phyloP scores from a whole-genome alignment of 2,113 vertebrate genomes.

The Rallus limicola region DNA sequence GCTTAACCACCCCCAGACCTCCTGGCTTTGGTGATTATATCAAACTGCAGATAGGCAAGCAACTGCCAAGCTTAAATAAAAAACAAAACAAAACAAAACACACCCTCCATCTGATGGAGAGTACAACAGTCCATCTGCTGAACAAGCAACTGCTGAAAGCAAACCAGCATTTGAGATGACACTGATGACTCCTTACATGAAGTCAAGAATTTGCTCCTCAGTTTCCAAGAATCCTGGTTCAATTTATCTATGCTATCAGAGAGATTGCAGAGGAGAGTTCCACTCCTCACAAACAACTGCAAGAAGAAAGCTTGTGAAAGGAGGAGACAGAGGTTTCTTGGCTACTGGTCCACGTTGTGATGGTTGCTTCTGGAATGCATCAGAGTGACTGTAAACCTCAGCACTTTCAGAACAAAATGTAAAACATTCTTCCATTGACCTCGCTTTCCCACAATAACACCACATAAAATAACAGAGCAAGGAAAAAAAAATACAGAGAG shows the following conservation, averaged over 20 bases:
- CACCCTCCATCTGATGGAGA: background rate
- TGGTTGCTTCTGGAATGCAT: slow-evolving; percentile 49
- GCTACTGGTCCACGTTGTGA: background rate
- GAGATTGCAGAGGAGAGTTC: background rate
- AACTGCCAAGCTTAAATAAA: background rate
- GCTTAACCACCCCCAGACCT: background rate
- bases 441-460: slow-evolving; percentile 54
- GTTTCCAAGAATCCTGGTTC: background rate
- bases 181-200: background rate
- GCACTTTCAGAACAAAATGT: slow-evolving; percentile 55
- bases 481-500: background rate
- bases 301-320: background rate
- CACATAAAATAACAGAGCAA: slow-evolving; percentile 56
- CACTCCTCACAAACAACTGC: background rate
- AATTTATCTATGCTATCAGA: rapidly evolving
- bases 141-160: background rate
- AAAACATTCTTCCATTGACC: slow-evolving; percentile 56
- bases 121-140: background rate
- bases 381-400: slow-evolving; percentile 45
- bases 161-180: background rate
- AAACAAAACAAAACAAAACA: background rate
- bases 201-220: background rate
- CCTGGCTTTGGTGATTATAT: background rate
- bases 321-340: background rate
- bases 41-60: background rate